phyloP scores from a whole-genome alignment of 1,140 invertebrate species.

The Lamellibrachia luymesi region DNA sequence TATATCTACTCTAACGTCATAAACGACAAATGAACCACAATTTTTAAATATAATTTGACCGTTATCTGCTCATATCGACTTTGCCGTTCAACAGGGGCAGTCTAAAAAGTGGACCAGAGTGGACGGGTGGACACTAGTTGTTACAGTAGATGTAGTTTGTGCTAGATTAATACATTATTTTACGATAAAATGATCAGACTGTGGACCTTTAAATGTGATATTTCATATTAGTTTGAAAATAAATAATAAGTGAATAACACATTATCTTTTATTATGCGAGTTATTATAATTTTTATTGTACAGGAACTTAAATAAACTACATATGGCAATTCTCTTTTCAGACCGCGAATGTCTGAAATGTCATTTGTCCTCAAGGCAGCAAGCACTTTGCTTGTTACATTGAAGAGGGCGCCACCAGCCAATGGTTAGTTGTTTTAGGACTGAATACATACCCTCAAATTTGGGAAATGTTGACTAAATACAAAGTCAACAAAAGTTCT shows the following conservation, averaged over 20 bases:
- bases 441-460: no score
- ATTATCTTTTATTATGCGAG: not conserved
- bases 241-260: not conserved
- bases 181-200: no score
- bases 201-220: no score
- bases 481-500: not conserved
- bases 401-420: constrained; percentile 86
- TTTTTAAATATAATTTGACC: not conserved
- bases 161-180: no score
- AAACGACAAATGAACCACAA: not conserved
- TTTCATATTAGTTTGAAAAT: no score
- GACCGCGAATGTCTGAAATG: constrained; percentile 91
- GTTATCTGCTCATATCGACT: no score
- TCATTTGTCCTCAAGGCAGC: constrained; percentile 95
- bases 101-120: not conserved
- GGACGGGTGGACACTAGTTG: not conserved
- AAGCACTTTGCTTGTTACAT: constrained; percentile 83
- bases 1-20: not conserved
- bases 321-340: constrained; percentile 57
- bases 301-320: not conserved
- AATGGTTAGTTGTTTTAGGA: constrained; percentile 64
- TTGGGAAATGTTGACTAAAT: no score
- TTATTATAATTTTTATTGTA: not conserved
- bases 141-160: no score
- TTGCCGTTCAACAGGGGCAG: no score